Base-by-base conservation (phyloP, 2,888 invertebrate genomes). In the Lymantria monacha region DNA sequence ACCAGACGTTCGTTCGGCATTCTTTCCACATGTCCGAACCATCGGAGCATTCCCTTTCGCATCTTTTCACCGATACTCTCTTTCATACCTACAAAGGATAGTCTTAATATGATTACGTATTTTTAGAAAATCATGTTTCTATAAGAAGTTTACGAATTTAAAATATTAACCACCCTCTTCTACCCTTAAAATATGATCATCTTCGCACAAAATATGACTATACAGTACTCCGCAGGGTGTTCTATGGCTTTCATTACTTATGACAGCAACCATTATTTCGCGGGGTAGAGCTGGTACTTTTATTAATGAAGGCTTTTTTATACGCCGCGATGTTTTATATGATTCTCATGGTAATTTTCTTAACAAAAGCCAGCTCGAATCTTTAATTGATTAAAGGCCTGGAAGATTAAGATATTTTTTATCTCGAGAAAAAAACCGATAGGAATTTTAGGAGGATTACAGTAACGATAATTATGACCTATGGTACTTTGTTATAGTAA, bases 241-340 rank as follows among this genome's bases (percentile, higher is more conserved):
- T 15, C 42, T 42, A 42, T 22, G 13, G 15, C 46, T 46, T 46
- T 45, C 51, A 59, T 63, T 56, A 63, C 30, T 56, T 63, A 63
- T 53, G 60, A 66, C 60, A 63, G 46, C 12, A n/a, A 22, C 65
- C 56, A 53, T 63, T 54, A 56, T 31, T 22, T 43, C 38, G 45
- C 37, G 46, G 40, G 46, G 52, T 33, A 54, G 52, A 48, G 59
- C 47, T 46, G 38, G 42, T 51, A 53, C 66, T 66, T 63, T 63
- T 63, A 63, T 66, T 63, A 66, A 66, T 66, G 66, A 50, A 55
- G 48, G 60, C 51, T 49, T 56, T 59, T 41, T 49, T 37, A 45
- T 50, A 36, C 49, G 31, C 14, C 7, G 37, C 7, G 37, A 37
- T 48, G 50, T 46, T 63, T 59, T 48, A 56, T 66, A 59, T 22